Base-by-base conservation (phyloP, 2,888 invertebrate species). In the Torymus aiolomorphi region DNA sequence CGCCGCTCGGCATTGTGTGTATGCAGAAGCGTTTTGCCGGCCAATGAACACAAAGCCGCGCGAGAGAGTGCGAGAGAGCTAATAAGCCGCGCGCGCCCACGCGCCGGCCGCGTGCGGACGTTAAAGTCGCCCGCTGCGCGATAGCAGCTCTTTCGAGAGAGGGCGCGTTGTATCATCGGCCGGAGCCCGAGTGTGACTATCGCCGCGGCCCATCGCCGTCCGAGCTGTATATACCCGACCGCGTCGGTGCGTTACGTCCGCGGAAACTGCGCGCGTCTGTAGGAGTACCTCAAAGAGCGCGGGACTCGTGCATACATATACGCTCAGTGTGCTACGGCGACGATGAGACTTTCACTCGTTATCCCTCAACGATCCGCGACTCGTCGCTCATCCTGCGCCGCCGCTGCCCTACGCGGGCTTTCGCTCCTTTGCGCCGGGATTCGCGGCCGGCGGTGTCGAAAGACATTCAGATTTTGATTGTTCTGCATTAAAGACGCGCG, bases 151-250 rank as follows among this genome's bases (percentile, higher is more conserved):
- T 42, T 42, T 42, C 42, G 42, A 42, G 42, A 42, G 42, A 42
- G 42, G 8, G 42, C 5, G 86, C 85, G 85, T 89, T 89, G 88
- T 89, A 89, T 88, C 89, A 89, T 89, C 86, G 86, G 83, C 82
- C 78, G 84, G 82, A 82, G 86, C 82, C 84, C 85, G 83, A 85
- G 86, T 87, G 89, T 88, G 85, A 89, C 89, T 89, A 89, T 89
- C 89, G 83, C 72, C 82, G 5, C 70, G 61, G 18, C 52, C 16
- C 31, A 61, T 59, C 75, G 67, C 11, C 56, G 2, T n/a, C n/a
- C 16, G 4, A 12, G 16, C 2, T 20, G 42, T 4, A 2, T 16
- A 14, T 66, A 52, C 18, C 42, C 56, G 63, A 11, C 42, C 56
- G 56, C 63, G n/a, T 20, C 16, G 84, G 82, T 83, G 83, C 78